A percentile compares a stretch with the other conserved stretches of the same genome.
phyloP scores from a whole-genome alignment of 2,888 invertebrate genomes.

The Chaetogeoica ovagalla region DNA sequence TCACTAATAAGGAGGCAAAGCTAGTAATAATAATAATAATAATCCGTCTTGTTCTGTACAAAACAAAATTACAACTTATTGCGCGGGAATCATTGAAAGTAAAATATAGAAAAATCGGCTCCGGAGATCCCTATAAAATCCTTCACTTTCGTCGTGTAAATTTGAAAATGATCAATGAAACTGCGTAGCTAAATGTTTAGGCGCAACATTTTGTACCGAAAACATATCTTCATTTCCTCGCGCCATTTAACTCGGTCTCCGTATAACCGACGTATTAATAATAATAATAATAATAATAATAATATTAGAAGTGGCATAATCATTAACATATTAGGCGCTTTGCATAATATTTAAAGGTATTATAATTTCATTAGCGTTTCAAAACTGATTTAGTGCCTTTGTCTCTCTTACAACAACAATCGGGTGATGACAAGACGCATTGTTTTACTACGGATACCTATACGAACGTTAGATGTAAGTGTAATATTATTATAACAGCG shows the following conservation, averaged over 20 bases:
- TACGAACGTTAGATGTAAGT: not conserved
- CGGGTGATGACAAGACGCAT: constrained; percentile 11
- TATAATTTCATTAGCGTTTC: constrained; percentile 35
- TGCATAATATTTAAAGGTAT: constrained; percentile 39
- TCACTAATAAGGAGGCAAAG: too few relatives aligned
- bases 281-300: too few relatives aligned
- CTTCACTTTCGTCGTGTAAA: not conserved
- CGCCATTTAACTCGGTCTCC: not conserved
- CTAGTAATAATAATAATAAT: too few relatives aligned
- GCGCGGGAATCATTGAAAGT: too few relatives aligned
- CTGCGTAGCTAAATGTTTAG: not conserved
- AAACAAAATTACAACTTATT: too few relatives aligned
- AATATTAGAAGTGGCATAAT: constrained; percentile 18
- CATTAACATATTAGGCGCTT: constrained; percentile 38
- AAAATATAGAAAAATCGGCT: not conserved
- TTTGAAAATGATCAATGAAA: not conserved
- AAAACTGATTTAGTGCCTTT: constrained; percentile 28
- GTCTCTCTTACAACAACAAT: constrained; percentile 9
- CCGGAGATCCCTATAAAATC: not conserved
- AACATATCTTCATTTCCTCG: not conserved
- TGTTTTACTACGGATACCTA: not conserved
- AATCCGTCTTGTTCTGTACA: too few relatives aligned
- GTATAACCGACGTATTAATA: not conserved
- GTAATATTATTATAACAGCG: not conserved
- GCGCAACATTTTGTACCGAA: not conserved